A percentile compares a stretch with the other conserved stretches of the same genome.
phyloP scores from a whole-genome alignment of 92 coral and sea anemone species.

The Meandrina meandrites region DNA sequence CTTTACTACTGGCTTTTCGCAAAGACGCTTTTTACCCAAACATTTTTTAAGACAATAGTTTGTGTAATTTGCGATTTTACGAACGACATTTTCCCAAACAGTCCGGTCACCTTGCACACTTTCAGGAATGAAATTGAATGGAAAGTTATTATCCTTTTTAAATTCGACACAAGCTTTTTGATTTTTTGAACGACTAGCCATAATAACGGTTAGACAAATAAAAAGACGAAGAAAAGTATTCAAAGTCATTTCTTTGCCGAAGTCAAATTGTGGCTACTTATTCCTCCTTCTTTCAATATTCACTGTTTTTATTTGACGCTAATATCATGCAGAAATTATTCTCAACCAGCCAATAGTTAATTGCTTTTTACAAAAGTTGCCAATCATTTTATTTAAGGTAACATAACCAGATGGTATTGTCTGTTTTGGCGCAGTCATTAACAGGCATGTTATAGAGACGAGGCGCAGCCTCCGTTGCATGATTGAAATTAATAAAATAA shows the following conservation, averaged over 20 bases:
- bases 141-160: too few species aligned
- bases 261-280: not conserved
- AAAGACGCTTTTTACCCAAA: not conserved
- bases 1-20: not conserved
- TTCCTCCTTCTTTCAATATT: not conserved
- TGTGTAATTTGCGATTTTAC: not conserved
- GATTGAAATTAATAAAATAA: too few species aligned
- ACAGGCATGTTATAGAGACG: too few species aligned
- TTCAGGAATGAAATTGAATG: not conserved
- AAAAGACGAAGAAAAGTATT: not conserved
- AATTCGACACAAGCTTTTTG: not conserved
- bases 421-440: not conserved
- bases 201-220: not conserved
- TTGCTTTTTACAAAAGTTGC: not conserved
- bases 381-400: not conserved
- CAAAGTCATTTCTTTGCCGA: not conserved
- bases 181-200: not conserved
- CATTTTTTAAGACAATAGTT: not conserved
- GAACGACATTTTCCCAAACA: not conserved
- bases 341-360: not conserved
- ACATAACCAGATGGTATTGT: not conserved
- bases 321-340: not conserved
- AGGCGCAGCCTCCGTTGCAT: not conserved
- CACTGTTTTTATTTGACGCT: not conserved
- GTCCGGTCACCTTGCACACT: not conserved